Evolutionary conservation across 2,113 vertebrate species (phyloP).

Genomic region (Nymphicus hollandicus): DNA sequence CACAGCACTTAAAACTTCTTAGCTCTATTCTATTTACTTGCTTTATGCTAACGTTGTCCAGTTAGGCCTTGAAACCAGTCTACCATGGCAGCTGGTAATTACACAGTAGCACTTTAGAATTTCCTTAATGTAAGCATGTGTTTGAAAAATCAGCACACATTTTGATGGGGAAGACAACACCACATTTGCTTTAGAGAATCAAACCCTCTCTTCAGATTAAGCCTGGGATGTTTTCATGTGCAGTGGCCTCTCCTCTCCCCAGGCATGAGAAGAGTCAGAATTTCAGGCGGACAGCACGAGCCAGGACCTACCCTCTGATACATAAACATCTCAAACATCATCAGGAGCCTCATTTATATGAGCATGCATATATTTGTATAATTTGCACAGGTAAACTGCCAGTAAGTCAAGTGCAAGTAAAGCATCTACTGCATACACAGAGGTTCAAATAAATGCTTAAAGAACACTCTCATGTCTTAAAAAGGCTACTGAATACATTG

Average conservation of each 20-base stretch:
- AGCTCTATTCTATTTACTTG: neutral
- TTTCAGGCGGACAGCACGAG: neutral
- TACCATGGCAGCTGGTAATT: neutral
- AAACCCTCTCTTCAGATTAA: neutral
- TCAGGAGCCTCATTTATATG: neutral
- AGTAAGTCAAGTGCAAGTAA: neutral
- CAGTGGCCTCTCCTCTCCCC: neutral
- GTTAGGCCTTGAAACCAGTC: neutral
- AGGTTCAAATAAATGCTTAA: neutral
- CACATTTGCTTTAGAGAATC: neutral
- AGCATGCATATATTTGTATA: neutral
- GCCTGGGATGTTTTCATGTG: neutral
- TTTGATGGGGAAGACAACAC: neutral
- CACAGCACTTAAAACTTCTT: neutral
- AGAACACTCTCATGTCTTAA: neutral
- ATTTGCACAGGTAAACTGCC: neutral
- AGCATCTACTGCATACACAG: neutral
- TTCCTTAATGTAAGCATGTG: neutral
- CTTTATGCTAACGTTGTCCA: neutral
- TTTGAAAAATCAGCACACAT: neutral
- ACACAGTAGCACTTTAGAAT: neutral
- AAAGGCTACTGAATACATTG: neutral
- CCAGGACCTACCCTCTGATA: neutral
- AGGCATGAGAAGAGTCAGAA: neutral
- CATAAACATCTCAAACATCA: neutral